These are phyloP conservation scores for Eulemur rufifrons DNA, from an alignment of 2,113 vertebrate species.

Conservation along the genomic window DNA sequence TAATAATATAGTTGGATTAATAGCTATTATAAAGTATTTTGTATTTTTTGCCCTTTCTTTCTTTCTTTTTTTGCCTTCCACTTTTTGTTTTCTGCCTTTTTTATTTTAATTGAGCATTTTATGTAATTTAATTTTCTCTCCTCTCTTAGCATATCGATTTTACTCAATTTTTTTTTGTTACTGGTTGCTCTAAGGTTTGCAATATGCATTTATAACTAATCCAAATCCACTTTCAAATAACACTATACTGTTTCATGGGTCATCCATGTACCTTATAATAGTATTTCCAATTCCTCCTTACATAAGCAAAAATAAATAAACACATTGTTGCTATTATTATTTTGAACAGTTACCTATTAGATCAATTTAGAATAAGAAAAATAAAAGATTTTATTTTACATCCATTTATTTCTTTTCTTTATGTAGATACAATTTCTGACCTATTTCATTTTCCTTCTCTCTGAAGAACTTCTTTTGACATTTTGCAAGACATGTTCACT, in stretches of 20 bases:
- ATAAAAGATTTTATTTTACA: no score
- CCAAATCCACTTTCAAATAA: no score
- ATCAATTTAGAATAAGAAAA: no score
- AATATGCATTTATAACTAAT: no score
- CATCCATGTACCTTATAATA: no score
- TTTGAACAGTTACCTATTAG: no score
- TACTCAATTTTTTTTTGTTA: background rate
- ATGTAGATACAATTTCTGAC: background rate
- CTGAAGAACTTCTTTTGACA: background rate
- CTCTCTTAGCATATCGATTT: background rate
- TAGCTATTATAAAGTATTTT: background rate
- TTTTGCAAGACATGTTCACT: background rate
- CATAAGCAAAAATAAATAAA: no score
- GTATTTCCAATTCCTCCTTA: no score
- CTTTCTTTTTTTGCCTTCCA: background rate
- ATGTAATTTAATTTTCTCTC: no score
- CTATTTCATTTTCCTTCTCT: background rate
- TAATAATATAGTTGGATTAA: background rate
- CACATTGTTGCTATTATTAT: no score
- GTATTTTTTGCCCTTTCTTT: background rate
- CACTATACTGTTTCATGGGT: no score
- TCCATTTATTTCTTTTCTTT: background rate
- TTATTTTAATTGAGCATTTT: background rate
- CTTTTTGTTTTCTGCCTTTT: background rate
- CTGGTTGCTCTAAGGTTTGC: background rate